Base-by-base conservation (phyloP, 2,113 vertebrate genomes). In the Phoenicopterus ruber region DNA sequence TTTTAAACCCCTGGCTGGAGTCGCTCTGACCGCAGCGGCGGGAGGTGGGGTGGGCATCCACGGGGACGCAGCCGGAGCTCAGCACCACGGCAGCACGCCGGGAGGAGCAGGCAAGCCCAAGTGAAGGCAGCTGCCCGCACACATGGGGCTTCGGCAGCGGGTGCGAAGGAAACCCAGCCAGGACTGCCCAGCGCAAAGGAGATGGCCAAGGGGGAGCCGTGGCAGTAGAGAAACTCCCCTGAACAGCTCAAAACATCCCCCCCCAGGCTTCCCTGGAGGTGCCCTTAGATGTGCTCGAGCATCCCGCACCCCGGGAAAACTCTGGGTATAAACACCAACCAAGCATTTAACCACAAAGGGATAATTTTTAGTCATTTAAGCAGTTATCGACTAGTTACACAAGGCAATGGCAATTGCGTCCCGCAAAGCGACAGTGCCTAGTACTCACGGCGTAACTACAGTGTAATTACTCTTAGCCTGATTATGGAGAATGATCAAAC, bases 21-120 rank as follows among this genome's bases (percentile, higher is more conserved):
- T 12, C 2, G 7, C 73, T 90, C 42, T 25, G 78, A 29, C 59
- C 0, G 0, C 55, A 52, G 59, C 0, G 1, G 55, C 16, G 20
- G 74, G 38, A 90, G 58, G 19, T 13, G 62, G 18, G 14, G 14
- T 29, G 79, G 32, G 34, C 46, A 17, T 0, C n/a, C 32, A 24
- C 2, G 6, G 54, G 38, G 54, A 14, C 15, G 38, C 55, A 76
- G 46, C 13, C 47, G 29, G 70, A 71, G 54, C 38, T 91, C 80
- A 55, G 74, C 65, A 50, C 21, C 57, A 4, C 1, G 2, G 47
- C 76, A 63, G 28, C 38, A 9, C 1, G 7, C 55, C 2, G 1
- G 65, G 20, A 78, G 15, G 9, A 34, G 28, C 16, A 4, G 28
- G 50, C 38, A n/a, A 46, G 25, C 44, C 71, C 57, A 49, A 18